These are phyloP conservation scores for Salvator merianae DNA, from an alignment of 2,113 vertebrate species.

Conservation along the genomic window DNA sequence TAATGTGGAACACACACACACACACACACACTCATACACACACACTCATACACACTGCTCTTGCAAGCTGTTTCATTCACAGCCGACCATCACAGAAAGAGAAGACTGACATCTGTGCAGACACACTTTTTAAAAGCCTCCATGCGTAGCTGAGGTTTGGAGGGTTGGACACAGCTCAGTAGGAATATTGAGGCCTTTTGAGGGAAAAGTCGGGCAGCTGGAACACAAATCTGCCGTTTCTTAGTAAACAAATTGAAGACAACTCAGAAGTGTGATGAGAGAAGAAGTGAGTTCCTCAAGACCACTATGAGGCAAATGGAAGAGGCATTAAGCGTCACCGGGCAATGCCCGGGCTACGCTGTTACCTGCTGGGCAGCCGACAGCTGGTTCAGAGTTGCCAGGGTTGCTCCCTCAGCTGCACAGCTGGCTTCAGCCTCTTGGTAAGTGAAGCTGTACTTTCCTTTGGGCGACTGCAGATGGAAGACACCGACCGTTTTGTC, in stretches of 20 bases:
- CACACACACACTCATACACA: no score
- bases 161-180: not conserved
- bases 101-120: no score
- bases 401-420: conserved; percentile 76
- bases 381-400: conserved; percentile 86
- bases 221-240: not conserved
- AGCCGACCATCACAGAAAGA: not conserved
- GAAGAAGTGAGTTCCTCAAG: no score
- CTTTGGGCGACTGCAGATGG: conserved; percentile 83
- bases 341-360: not conserved
- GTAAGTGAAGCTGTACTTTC: conserved; percentile 85
- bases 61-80: not conserved
- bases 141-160: not conserved
- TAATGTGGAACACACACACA: no score
- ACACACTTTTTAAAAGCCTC: not conserved
- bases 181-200: not conserved
- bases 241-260: not conserved
- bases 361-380: conserved; percentile 91
- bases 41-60: no score
- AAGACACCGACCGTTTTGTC: conserved; percentile 90
- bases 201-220: not conserved
- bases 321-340: no score
- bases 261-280: not conserved
- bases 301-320: accelerated
- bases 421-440: conserved; percentile 80